Evolutionary conservation across 2,113 vertebrate genomes (phyloP), one percentile per base, ranked within the genome.

Genomic region (Platysternon megacephalum): DNA sequence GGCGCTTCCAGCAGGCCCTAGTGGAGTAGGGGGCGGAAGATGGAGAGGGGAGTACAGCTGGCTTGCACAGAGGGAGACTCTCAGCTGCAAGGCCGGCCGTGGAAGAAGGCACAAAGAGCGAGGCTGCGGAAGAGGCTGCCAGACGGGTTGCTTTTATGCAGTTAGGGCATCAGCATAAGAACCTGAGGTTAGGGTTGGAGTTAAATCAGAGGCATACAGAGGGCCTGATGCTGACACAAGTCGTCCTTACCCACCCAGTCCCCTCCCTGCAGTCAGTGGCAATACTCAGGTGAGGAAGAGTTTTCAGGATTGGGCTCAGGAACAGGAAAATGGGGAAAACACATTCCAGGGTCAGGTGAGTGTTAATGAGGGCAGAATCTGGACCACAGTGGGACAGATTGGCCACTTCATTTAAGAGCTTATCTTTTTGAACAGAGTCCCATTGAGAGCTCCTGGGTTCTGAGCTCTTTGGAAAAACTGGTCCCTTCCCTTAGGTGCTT

Each of bases 281-380:
- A 1, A 1, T 11, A 0, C 93, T 85, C 86, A 53, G 74, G 24
- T 28, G 56, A 68, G 35, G 32, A 68, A 68, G 65, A 17, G 65
- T 49, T 94, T 96, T 95, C 88, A 94, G 56, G 49, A 4, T 79
- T 92, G 79, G 74, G 51, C 68, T 80, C 28, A 0, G 87, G 85
- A 95, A 91, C 29, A 89, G 85, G 91, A 95, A 29, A 86, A n/a
- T 85, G 79, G 65, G 72, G 35, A 39, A 89, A 96, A 85, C 5
- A 3, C 52, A 91, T 55, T 55, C 72, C 82, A 39, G 79, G 48
- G 28, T 44, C 82, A 79, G 86, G 82, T 61, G 58, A 4, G 32
- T n/a, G 61, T 65, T 19, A 65, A 35, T 16, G 61, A 14, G 81
- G 24, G 22, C 79, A 56, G 88, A 94, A 80, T 80, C 29, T 1